Evolutionary conservation across 2,113 vertebrate genomes (phyloP), one percentile per base, ranked within the genome.

Genomic region (Bostrychus sinensis): DNA sequence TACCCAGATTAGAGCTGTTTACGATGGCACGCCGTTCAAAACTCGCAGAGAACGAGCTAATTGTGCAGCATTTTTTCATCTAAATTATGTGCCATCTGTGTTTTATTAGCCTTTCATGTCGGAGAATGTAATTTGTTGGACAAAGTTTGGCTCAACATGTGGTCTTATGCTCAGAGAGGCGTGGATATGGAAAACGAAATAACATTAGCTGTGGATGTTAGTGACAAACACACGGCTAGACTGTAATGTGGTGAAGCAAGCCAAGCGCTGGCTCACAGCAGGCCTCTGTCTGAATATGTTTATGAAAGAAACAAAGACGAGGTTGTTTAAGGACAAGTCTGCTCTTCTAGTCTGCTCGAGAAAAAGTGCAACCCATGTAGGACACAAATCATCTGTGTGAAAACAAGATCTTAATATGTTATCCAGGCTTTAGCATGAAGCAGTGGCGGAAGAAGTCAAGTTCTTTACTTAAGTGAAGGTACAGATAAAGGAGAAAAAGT

Each of bases 1-100:
- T 30, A 30, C 62, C 30, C 69, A 70, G 68, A 82, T 78, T 70
- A 67, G 62, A 73, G 45, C 34, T 16, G 26, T 66, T 45, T 62
- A 23, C 42, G 2, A 7, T 62, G 53, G 71, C 50, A 64, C 77
- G 81, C 20, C 34, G 25, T 75, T 67, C 82, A 85, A 66, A 82
- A 77, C 66, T 45, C 41, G 36, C 5, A 7, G 50, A 46, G 61
- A 39, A 20, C 34, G 11, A 74, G 73, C 72, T 80, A 65, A 72
- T 77, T 38, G 37, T 56, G 17, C n/a, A 23, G 20, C 43, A 46
- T 46, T 74, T 77, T n/a, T 71, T 50, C 62, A 66, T 79, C 39
- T 68, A 59, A 42, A 72, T 77, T 53, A 82, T 67, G 56, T 19
- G 22, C 79, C 79, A 80, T 85, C 79, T 77, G 76, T n/a, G 28